These are phyloP conservation scores for Hyles euphorbiae DNA, from an alignment of 1,140 invertebrate species.

Conservation along the genomic window DNA sequence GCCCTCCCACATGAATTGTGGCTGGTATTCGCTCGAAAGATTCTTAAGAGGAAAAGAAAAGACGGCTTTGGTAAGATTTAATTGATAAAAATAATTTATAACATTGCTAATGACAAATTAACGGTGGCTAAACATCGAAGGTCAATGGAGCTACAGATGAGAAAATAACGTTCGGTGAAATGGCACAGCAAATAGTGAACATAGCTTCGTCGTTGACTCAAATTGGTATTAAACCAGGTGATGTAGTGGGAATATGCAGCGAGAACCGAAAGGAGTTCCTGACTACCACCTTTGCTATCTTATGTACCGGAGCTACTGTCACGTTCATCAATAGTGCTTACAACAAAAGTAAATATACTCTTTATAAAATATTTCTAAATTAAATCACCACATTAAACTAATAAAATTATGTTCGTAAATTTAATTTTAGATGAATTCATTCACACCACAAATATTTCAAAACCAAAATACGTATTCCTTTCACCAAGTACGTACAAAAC, in stretches of 20 bases:
- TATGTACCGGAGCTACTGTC: slow-evolving; percentile 55
- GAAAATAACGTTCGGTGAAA: slow-evolving; percentile 33
- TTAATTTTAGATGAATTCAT: slow-evolving; percentile 42
- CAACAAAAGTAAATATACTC: slow-evolving; percentile 45
- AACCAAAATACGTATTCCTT: slow-evolving; percentile 47
- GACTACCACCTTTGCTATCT: slow-evolving; percentile 43
- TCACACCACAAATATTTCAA: slow-evolving; percentile 41
- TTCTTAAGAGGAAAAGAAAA: slow-evolving; percentile 31
- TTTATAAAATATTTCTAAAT: too few species aligned
- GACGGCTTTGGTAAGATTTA: slow-evolving; percentile 35
- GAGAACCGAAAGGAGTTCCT: slow-evolving; percentile 72
- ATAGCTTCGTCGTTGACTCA: slow-evolving; percentile 30
- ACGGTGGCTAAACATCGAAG: slow-evolving; percentile 14
- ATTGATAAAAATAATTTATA: too few species aligned
- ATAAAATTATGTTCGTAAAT: too few species aligned
- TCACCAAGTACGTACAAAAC: slow-evolving; percentile 32
- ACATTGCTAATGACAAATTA: too few species aligned
- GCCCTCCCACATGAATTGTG: slow-evolving; percentile 45
- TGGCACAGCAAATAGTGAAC: slow-evolving; percentile 40
- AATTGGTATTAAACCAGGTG: slow-evolving; percentile 49
- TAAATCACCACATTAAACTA: too few species aligned
- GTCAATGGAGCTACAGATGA: slow-evolving; percentile 39
- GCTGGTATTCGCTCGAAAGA: slow-evolving; percentile 31
- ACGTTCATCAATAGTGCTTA: slow-evolving; percentile 68
- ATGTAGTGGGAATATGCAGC: slow-evolving; percentile 63